Evolutionary conservation across 2,113 vertebrate species (phyloP).

Genomic region (Cavia aperea): DNA sequence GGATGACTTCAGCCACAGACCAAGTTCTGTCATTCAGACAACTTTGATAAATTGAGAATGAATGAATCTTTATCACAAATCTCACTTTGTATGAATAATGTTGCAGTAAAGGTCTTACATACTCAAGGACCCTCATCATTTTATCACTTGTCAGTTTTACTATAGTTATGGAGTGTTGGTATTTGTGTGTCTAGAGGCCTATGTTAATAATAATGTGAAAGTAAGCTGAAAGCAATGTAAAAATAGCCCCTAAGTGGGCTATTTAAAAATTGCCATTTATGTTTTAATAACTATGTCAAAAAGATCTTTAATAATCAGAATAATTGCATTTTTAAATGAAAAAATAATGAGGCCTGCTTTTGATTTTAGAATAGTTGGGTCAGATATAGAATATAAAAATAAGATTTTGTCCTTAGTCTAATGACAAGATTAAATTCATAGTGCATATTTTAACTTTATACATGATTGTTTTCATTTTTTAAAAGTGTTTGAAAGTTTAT

Average conservation of each 20-base stretch:
- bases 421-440: slow-evolving; percentile 17
- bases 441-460: slow-evolving; percentile 40
- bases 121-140: background rate
- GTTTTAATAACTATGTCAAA: background rate
- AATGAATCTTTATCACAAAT: background rate
- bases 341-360: background rate
- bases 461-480: slow-evolving; percentile 29
- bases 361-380: slow-evolving; percentile 10
- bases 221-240: background rate
- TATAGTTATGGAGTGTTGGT: background rate
- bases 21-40: background rate
- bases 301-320: background rate
- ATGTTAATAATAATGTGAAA: background rate
- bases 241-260: background rate
- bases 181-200: no score
- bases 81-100: background rate
- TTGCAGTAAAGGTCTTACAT: background rate
- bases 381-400: slow-evolving; percentile 8
- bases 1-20: background rate
- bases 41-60: background rate
- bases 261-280: background rate
- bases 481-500: slow-evolving; percentile 64
- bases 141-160: background rate
- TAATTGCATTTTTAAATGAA: slow-evolving; percentile 31
- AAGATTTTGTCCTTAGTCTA: background rate